Percentiles rank a stretch among this genome's conserved stretches.
These are phyloP conservation scores for Caenorhabditis elegans DNA, from an alignment of 1,140 invertebrate species.

Conservation along the genomic window DNA sequence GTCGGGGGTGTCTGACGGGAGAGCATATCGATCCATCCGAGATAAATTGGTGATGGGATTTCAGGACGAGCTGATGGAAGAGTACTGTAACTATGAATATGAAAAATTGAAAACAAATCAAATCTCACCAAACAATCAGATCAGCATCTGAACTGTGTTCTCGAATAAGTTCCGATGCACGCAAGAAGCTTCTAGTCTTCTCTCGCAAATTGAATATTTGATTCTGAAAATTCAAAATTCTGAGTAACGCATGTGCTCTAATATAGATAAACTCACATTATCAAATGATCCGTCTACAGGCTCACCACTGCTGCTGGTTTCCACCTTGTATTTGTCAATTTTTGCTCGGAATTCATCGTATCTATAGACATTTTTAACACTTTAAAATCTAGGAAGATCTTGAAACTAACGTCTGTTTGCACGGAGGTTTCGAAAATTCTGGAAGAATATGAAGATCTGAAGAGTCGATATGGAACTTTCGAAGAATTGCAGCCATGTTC, in stretches of 20 bases:
- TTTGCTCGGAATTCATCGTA: background rate
- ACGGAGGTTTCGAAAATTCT: background rate
- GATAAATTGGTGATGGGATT: background rate
- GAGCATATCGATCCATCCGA: conserved; percentile 4
- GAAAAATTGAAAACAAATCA: background rate
- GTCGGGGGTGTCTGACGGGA: background rate
- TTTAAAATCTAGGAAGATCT: too few species aligned
- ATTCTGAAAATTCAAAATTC: background rate
- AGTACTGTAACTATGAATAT: background rate
- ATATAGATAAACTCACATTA: background rate
- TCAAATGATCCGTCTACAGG: background rate
- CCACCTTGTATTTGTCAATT: background rate
- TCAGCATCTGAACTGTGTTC: conserved; percentile 6
- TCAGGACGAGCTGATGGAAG: background rate
- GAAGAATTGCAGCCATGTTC: background rate
- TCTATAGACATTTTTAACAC: background rate
- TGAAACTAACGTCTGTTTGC: background rate
- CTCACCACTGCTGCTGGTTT: background rate
- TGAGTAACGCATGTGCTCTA: too few species aligned
- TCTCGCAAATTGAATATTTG: background rate
- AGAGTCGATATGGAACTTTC: background rate
- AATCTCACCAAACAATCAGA: conserved; percentile 4
- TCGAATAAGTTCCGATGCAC: background rate
- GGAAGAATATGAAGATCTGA: conserved; percentile 1
- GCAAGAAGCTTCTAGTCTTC: conserved; percentile 1